Percentiles rank a stretch among this genome's conserved stretches.
phyloP scores from a whole-genome alignment of 2,113 vertebrate species.

The Rhinichthys klamathensis region DNA sequence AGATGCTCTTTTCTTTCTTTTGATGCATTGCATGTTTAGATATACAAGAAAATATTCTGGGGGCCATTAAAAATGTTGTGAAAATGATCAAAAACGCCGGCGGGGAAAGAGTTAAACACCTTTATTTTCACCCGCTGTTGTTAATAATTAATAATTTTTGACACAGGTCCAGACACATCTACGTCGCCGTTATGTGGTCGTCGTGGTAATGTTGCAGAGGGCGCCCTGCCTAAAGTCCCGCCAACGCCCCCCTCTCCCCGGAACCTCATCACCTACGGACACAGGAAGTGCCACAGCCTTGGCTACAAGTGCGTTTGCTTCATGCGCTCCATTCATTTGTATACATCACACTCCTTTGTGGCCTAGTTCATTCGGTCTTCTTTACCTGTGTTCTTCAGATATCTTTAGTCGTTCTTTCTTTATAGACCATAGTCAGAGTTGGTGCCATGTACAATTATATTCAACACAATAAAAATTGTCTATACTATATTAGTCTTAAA shows the following conservation, averaged over 20 bases:
- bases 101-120: neutral
- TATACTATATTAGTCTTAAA: neutral
- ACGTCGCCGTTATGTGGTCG: conserved; percentile 89
- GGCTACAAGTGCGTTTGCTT: conserved; percentile 91
- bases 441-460: neutral
- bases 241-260: conserved; percentile 91
- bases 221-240: conserved; percentile 78
- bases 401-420: neutral
- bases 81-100: too few species aligned
- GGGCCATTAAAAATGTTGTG: too few species aligned
- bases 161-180: conserved; percentile 85
- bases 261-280: conserved; percentile 90
- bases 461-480: neutral
- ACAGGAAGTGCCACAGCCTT: conserved; percentile 97
- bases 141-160: neutral
- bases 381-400: neutral
- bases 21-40: too few species aligned
- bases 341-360: neutral
- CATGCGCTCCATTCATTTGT: neutral
- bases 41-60: too few species aligned
- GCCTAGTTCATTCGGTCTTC: neutral
- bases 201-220: conserved; percentile 82
- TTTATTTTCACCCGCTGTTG: neutral
- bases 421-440: neutral
- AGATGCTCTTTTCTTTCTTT: too few species aligned